Percentiles rank a stretch among this genome's conserved stretches.
Evolutionary conservation across 2,113 vertebrate genomes (phyloP).

Genomic region (Upupa epops): DNA sequence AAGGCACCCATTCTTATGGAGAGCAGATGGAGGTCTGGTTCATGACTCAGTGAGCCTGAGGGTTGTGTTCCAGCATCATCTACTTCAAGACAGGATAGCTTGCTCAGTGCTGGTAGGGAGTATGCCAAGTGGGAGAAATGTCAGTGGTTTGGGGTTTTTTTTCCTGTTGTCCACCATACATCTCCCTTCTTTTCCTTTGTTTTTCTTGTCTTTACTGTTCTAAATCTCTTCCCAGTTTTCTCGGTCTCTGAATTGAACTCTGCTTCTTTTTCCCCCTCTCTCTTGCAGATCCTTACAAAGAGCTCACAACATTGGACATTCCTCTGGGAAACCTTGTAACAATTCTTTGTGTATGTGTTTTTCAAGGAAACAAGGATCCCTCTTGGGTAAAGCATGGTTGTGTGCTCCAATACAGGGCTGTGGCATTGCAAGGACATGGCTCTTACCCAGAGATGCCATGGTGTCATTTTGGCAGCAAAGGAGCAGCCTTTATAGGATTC

Average conservation of each 20-base stretch:
- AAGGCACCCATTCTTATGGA: neutral
- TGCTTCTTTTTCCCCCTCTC: neutral
- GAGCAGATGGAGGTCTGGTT: neutral
- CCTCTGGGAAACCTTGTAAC: neutral
- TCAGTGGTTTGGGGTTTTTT: neutral
- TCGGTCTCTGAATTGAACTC: neutral
- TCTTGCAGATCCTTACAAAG: neutral
- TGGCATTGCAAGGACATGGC: no score
- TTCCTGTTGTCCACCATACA: no score
- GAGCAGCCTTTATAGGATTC: neutral
- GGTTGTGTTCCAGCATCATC: neutral
- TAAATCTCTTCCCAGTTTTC: neutral
- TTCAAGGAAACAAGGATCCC: neutral
- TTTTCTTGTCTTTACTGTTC: neutral
- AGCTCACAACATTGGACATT: neutral
- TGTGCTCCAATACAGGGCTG: no score
- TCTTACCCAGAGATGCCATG: accelerated
- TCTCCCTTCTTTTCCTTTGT: neutral
- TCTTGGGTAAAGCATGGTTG: accelerated
- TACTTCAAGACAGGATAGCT: neutral
- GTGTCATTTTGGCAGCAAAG: accelerated
- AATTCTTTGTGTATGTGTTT: neutral
- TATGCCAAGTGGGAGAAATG: neutral
- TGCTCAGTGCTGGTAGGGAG: neutral
- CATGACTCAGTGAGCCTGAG: neutral